Base-by-base conservation (phyloP, 2,888 invertebrate species). In the Gastrophysa polygoni region DNA sequence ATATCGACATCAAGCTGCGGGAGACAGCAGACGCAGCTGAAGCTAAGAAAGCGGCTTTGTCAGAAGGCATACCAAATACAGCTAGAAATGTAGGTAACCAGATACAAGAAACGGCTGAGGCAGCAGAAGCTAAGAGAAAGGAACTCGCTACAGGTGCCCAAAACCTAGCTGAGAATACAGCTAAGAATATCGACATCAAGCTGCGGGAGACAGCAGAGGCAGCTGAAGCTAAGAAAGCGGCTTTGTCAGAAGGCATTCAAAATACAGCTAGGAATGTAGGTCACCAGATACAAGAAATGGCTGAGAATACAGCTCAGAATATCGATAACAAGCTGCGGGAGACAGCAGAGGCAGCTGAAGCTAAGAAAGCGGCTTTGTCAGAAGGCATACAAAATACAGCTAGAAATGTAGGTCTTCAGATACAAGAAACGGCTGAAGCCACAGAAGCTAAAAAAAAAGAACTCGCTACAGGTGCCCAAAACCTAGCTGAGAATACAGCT, bases 1-100 rank as follows among this genome's bases (percentile, higher is more conserved):
- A 8, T 10, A 85, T 87, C 49, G 89, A 89, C 75, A 77, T 84
- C 65, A 89, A 88, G 80, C 78, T 89, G 1, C 59, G 64, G 57
- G 62, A 66, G 38, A 67, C 67, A 5, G 68, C 67, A 7, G 66
- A 71, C 54, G 63, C 68, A 8, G 64, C 66, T n/a, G 49, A 49
- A 49, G 58, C 38, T 17, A 64, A 59, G 8, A 66, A 64, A 43
- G 48, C 56, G 49, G 48, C 52, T n/a, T 8, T 58, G 8, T 59
- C 46, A 10, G 46, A 68, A 57, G 66, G 61, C 28, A 24, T 61
- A 4, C 21, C 56, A n/a, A 59, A 64, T 18, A 17, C 63, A n/a
- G n/a, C n/a, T n/a, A n/a, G n/a, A n/a, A n/a, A n/a, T n/a, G n/a
- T n/a, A n/a, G n/a, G n/a, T n/a, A n/a, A n/a, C n/a, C n/a, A n/a